Evolutionary conservation across 2,797 vertebrate species (phyloP), one percentile per base, ranked within the genome.

Genomic region (Falco biarmicus): DNA sequence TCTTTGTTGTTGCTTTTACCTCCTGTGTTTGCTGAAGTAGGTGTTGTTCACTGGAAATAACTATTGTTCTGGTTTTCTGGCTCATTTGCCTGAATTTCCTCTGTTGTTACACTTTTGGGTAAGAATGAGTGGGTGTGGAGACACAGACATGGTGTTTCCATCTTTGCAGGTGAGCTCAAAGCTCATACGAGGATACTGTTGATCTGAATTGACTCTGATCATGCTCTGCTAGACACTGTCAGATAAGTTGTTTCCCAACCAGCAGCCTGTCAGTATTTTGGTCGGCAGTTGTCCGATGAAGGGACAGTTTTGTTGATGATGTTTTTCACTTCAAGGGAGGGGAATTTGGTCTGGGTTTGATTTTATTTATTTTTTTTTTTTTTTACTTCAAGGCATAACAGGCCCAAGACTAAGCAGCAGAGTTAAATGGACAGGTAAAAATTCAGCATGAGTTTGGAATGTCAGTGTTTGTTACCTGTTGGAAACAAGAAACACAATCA

Each of bases 41-140:
- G 91, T 95, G 95, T 57, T 93, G 56, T 48, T 61, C 22, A 14
- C 31, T 51, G 31, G 92, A 93, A 95, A 89, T 71, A 95, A 75
- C 81, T 22, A 87, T 92, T 95, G 88, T 93, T 85, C 50, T 93
- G 61, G 7, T 56, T 96, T 96, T 89, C 82, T 75, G 75, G 12
- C 65, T 86, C 31, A 13, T 75, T 65, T 92, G 17, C 66, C 94
- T 50, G 39, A 63, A 76, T 95, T 93, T 96, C 91, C 78, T 94
- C 76, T 43, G 77, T 56, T 85, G 22, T 75, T 82, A n/a, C 25
- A 28, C 5, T 61, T 87, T 60, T 75, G 57, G 43, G 21, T 80
- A 88, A 89, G 87, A 95, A 94, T 65, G 45, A 9, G n/a, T 93
- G 76, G 78, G 53, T 34, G 15, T 75, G 73, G 79, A 7, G 25